phyloP scores from a whole-genome alignment of 2,113 vertebrate species.

The Melozone crissalis region DNA sequence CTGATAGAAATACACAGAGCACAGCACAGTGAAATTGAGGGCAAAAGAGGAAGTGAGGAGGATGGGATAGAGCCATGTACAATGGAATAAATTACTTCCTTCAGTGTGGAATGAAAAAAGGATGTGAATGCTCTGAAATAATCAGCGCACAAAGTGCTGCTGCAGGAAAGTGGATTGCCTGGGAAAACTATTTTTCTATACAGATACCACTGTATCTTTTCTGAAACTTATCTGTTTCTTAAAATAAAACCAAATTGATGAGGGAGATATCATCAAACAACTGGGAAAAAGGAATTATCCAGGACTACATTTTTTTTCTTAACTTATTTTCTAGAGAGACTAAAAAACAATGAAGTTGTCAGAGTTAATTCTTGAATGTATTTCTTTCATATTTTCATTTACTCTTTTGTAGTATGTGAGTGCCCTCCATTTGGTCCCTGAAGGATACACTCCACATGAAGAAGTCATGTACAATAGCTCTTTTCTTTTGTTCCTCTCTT shows the following conservation, averaged over 20 bases:
- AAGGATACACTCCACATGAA: neutral
- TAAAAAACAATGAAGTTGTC: neutral
- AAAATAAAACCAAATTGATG: neutral
- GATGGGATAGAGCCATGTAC: neutral
- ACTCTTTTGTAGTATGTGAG: neutral
- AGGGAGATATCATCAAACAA: neutral
- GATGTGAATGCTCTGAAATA: neutral
- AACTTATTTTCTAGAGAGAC: neutral
- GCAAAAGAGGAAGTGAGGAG: slow-evolving; percentile 1
- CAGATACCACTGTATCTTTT: neutral
- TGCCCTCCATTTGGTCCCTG: neutral
- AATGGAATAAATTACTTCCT: slow-evolving; percentile 11
- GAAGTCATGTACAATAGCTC: neutral
- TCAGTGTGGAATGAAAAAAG: neutral
- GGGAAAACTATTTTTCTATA: neutral
- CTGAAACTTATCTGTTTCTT: too few relatives aligned
- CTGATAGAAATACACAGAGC: neutral
- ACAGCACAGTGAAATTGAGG: neutral
- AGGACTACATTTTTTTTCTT: neutral
- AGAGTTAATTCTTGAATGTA: neutral
- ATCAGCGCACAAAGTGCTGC: neutral
- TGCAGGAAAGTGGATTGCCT: neutral
- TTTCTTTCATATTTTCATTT: neutral
- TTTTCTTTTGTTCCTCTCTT: neutral
- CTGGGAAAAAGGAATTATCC: neutral